phyloP scores from a whole-genome alignment of 2,888 invertebrate species.

The Melipona beecheii region DNA sequence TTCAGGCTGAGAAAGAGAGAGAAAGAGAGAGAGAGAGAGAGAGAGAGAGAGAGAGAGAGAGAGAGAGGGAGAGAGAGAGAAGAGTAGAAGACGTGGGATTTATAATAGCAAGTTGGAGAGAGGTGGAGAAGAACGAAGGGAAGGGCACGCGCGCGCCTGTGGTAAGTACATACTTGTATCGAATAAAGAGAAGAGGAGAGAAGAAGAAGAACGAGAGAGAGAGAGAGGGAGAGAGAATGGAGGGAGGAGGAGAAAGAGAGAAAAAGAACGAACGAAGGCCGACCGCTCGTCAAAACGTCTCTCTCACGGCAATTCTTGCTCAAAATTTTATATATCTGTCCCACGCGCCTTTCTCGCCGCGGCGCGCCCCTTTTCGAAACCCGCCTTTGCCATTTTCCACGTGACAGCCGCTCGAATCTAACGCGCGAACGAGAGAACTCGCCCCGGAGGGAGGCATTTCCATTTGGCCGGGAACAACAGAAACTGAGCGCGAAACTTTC shows the following conservation, averaged over 20 bases:
- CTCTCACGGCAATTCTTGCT: slow-evolving; percentile 67
- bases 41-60: slow-evolving; percentile 7
- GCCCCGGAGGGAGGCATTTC: too few relatives aligned
- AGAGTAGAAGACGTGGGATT: slow-evolving; percentile 23
- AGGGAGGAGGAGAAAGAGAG: neutral
- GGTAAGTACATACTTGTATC: neutral
- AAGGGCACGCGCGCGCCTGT: slow-evolving; percentile 33
- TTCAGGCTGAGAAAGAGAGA: slow-evolving; percentile 3
- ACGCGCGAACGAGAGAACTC: neutral
- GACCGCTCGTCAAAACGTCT: slow-evolving; percentile 72
- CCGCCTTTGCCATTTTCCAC: slow-evolving; percentile 45
- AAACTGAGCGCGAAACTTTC: too few relatives aligned
- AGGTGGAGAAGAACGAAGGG: slow-evolving; percentile 12
- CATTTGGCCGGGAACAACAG: too few relatives aligned
- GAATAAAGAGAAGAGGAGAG: slow-evolving; percentile 18
- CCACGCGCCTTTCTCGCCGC: slow-evolving; percentile 56
- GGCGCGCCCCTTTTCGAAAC: slow-evolving; percentile 36
- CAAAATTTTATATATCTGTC: slow-evolving; percentile 71
- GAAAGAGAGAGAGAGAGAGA: slow-evolving; percentile 2
- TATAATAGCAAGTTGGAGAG: neutral
- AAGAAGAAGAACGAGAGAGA: neutral
- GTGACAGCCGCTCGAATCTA: slow-evolving; percentile 11
- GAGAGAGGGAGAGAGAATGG: neutral
- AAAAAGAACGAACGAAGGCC: slow-evolving; percentile 63
- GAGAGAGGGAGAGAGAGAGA: too few relatives aligned